Conservation (phyloP, 2,888 invertebrate genomes). For the Sinopyrophorus schimmeli region DNA sequence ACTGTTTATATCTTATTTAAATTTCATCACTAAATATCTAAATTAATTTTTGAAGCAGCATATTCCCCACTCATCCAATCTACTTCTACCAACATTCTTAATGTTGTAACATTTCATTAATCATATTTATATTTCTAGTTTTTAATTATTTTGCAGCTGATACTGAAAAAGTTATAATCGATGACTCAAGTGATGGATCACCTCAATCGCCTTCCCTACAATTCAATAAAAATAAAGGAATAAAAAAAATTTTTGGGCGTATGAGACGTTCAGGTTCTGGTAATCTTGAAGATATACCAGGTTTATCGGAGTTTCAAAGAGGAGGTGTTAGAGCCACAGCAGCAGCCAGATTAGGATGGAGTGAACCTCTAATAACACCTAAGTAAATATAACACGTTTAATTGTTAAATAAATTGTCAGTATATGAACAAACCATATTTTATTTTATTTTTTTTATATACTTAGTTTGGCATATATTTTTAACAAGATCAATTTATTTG, state of each 20-base stretch:
- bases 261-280: constrained; percentile 72
- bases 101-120: too few species aligned
- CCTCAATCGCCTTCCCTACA: constrained; percentile 58
- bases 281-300: constrained; percentile 66
- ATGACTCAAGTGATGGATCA: constrained; percentile 52
- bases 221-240: constrained; percentile 61
- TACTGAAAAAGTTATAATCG: constrained; percentile 61
- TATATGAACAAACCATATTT: too few species aligned
- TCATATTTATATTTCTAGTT: too few species aligned
- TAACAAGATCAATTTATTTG: too few species aligned
- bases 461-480: too few species aligned
- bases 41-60: constrained; percentile 11
- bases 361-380: constrained; percentile 49
- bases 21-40: constrained; percentile 14
- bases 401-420: too few species aligned
- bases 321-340: constrained; percentile 76
- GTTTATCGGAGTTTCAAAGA: constrained; percentile 66
- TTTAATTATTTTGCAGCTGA: constrained; percentile 60
- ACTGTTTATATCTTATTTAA: constrained; percentile 10
- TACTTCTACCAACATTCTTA: too few species aligned
- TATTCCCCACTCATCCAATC: too few species aligned
- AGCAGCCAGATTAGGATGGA: constrained; percentile 70
- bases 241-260: constrained; percentile 70
- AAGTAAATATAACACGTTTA: constrained; percentile 40
- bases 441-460: too few species aligned